A percentile compares a stretch with the other conserved stretches of the same genome.
phyloP scores from a whole-genome alignment of 2,888 invertebrate genomes.

The Sipha maydis region DNA sequence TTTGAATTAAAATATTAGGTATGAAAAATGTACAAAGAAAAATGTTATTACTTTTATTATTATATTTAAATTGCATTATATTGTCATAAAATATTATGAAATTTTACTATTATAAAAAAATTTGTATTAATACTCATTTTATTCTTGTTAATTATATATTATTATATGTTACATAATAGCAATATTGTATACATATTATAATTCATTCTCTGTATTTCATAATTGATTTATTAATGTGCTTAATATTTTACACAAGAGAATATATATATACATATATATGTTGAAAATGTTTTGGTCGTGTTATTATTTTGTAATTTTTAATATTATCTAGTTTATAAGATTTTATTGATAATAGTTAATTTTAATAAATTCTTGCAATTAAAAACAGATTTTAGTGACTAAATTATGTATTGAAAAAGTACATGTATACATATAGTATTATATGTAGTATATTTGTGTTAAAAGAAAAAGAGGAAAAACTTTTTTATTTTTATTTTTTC shows the following conservation, averaged over 20 bases:
- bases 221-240: constrained; percentile 22
- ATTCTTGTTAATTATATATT: constrained; percentile 40
- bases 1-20: constrained; percentile 7
- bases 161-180: constrained; percentile 16
- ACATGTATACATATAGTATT: too few relatives aligned
- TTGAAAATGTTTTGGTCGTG: constrained; percentile 12
- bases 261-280: constrained; percentile 36
- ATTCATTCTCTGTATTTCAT: constrained; percentile 30
- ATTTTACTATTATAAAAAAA: constrained; percentile 11
- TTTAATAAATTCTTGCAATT: too few relatives aligned
- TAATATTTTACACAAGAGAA: constrained; percentile 20
- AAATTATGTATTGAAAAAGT: too few relatives aligned
- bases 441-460: too few relatives aligned
- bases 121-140: constrained; percentile 24
- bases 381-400: too few relatives aligned
- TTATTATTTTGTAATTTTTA: constrained; percentile 4
- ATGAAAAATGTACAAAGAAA: neutral
- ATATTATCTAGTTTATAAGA: neutral
- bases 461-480: too few relatives aligned
- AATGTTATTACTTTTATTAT: constrained; percentile 23
- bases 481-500: too few relatives aligned
- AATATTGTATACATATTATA: constrained; percentile 22
- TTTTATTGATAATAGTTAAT: too few relatives aligned
- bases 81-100: neutral
- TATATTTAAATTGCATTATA: constrained; percentile 7